Evolutionary conservation across 2,113 vertebrate genomes (phyloP).

Genomic region (Cranoglanis bouderius): DNA sequence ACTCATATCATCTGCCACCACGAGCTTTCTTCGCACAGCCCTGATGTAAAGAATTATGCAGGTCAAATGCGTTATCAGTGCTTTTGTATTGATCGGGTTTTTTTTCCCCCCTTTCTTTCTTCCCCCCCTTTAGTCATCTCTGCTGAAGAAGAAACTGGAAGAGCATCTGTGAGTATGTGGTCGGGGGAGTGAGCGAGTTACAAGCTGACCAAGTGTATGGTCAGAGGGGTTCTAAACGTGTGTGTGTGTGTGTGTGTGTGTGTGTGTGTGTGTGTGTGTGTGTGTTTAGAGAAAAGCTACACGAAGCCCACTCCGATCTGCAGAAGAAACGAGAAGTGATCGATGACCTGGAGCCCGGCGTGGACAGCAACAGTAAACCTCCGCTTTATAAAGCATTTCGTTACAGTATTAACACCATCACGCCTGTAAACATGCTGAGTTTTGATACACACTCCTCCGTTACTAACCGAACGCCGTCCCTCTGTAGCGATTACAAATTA

Average conservation of each 20-base stretch:
- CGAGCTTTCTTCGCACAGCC: too few relatives aligned
- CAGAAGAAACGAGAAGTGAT: constrained; percentile 87
- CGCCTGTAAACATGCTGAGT: too few relatives aligned
- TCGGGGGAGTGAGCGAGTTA: background rate
- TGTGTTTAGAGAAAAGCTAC: constrained; percentile 80
- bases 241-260: constrained; percentile 39
- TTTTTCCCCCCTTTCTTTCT: background rate
- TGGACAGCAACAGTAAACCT: constrained; percentile 77
- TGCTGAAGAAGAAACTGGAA: constrained; percentile 86
- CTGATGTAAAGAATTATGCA: background rate
- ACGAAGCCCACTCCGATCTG: constrained; percentile 86
- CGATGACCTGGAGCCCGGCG: constrained; percentile 82
- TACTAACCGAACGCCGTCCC: background rate
- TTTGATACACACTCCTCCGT: background rate
- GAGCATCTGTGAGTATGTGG: constrained; percentile 86
- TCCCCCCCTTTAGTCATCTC: constrained; percentile 70
- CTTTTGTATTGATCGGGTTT: background rate
- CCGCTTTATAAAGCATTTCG: background rate
- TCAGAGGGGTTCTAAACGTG: background rate
- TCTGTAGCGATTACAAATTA: too few relatives aligned
- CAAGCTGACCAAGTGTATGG: background rate
- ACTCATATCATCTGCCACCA: background rate
- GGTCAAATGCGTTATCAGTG: background rate
- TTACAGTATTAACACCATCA: background rate
- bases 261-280: constrained; percentile 31